Percentiles rank a stretch among this genome's conserved stretches.
phyloP scores from a whole-genome alignment of 92 coral and sea anemone genomes.

The Palythoa grandis region DNA sequence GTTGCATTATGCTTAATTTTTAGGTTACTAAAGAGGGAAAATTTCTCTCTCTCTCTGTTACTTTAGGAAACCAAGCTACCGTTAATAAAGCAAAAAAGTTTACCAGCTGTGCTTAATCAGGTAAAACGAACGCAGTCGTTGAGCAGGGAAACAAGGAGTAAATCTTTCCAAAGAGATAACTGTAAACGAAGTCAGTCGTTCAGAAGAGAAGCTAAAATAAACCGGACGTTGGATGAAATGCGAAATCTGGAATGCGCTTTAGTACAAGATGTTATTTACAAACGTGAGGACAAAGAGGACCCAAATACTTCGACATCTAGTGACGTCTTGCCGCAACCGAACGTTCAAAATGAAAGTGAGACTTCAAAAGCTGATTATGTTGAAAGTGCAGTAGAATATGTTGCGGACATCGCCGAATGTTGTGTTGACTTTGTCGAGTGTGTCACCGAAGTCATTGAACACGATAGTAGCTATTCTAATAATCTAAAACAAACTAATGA shows the following conservation, averaged over 20 bases:
- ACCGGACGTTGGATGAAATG: constrained; percentile 36
- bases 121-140: constrained; percentile 36
- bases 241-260: constrained; percentile 29
- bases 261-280: constrained; percentile 8
- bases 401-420: constrained; percentile 7
- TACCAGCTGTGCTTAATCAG: constrained; percentile 30
- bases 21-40: too few species aligned
- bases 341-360: background rate
- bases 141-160: background rate
- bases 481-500: background rate
- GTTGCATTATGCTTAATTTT: too few species aligned
- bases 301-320: background rate
- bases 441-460: constrained; percentile 9
- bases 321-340: background rate
- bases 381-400: constrained; percentile 22
- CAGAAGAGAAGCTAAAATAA: constrained; percentile 21
- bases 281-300: background rate
- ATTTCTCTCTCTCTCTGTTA: background rate
- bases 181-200: constrained; percentile 31
- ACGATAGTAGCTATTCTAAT: background rate
- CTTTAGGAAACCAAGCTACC: constrained; percentile 17
- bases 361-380: background rate
- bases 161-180: constrained; percentile 6
- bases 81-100: constrained; percentile 33
- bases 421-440: constrained; percentile 35